Base-by-base conservation (phyloP, 2,797 vertebrate genomes). In the Acropternis orthonyx region DNA sequence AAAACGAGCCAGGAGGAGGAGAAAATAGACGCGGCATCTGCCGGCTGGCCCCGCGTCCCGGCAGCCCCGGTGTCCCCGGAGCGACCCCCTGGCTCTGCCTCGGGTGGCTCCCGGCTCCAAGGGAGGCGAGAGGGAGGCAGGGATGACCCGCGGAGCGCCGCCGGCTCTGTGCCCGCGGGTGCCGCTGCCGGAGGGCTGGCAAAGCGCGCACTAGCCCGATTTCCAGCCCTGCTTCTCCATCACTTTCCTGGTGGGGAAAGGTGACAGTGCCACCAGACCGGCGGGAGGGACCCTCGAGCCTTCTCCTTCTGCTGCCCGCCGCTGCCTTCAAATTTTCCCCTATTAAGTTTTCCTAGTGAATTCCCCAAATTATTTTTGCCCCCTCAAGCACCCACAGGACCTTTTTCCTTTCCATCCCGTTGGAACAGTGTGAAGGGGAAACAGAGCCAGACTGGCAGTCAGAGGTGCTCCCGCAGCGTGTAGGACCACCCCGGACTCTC, bases 1-100 rank as follows among this genome's bases (percentile, higher is more conserved):
- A 97, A 95, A 97, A 93, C 26, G 94, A 97, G 72, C 86, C 63
- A 59, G 86, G 96, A 91, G 85, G 96, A 91, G 92, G 73, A 96
- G 90, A 94, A 94, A 97, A 92, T 59, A 96, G 89, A 94, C 11
- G 68, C 95, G 95, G 94, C 94, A 93, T 94, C 97, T 95, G 92
- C 79, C 71, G 84, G 81, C 91, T 78, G 54, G 85, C 26, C 32
- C 54, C 1, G 0, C 7, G 71, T 30, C 62, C 34, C 1, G 0
- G 8, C 83, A 72, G 24, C 55, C 37, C 49, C 0, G 2, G 6
- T 7, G 54, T 34, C 55, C n/a, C 23, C 1, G 10, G 43, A 1
- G 34, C 1, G 18, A 27, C 23, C 21, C 3, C 28, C 15, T 6
- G 0, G 0, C 49, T 51, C 74, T 59, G 66, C 44, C 80, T 44